These are phyloP conservation scores for Nilaparvata lugens DNA, from an alignment of 1,140 invertebrate species.

Conservation along the genomic window DNA sequence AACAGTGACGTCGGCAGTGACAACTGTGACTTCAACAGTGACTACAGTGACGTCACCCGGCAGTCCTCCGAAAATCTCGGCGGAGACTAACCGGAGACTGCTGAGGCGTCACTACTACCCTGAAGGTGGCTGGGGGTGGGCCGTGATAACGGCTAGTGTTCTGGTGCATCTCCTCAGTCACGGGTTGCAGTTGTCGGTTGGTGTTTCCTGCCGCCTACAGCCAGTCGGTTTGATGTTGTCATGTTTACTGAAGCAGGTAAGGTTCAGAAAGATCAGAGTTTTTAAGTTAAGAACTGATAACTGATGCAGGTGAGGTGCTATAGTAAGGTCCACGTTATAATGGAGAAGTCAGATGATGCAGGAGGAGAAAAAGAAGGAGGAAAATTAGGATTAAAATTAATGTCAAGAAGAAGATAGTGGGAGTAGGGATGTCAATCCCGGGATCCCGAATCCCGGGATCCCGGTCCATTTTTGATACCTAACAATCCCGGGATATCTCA, in stretches of 20 bases:
- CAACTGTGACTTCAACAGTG: not conserved
- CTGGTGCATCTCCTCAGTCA: constrained; percentile 55
- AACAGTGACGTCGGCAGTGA: not conserved
- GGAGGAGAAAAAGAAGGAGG: too few relatives aligned
- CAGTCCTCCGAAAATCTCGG: constrained; percentile 15
- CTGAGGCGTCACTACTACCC: constrained; percentile 64
- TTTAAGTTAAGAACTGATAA: too few relatives aligned
- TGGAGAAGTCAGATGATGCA: too few relatives aligned
- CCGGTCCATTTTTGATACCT: too few relatives aligned
- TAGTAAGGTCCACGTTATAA: too few relatives aligned
- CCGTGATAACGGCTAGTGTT: constrained; percentile 53
- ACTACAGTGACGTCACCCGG: not conserved
- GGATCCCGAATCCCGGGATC: too few relatives aligned
- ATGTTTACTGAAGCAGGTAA: constrained; percentile 12
- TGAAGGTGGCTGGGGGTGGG: constrained; percentile 74
- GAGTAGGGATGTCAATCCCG: too few relatives aligned
- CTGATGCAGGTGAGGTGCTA: too few relatives aligned
- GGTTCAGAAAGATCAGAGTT: too few relatives aligned
- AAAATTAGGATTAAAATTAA: too few relatives aligned
- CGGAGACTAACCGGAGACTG: constrained; percentile 41
- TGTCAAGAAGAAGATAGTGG: too few relatives aligned
- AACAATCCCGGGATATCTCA: too few relatives aligned
- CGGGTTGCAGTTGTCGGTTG: constrained; percentile 48
- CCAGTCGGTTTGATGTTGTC: constrained; percentile 26
- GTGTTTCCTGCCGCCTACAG: constrained; percentile 29